phyloP scores from a whole-genome alignment of 2,113 vertebrate genomes.

The Bothrops jararaca region DNA sequence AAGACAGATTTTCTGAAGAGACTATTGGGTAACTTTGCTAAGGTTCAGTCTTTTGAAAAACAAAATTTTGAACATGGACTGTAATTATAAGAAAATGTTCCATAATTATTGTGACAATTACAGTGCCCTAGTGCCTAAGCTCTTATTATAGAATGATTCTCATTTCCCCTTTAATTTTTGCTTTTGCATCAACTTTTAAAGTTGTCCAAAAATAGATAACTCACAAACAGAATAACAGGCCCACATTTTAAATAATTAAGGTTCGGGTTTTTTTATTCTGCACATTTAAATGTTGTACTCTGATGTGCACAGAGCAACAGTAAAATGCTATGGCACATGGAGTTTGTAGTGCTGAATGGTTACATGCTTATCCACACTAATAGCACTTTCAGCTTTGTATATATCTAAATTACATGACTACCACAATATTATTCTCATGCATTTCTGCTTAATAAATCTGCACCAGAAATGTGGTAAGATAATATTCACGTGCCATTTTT shows the following conservation, averaged over 20 bases:
- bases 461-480: background rate
- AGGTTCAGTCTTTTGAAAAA: background rate
- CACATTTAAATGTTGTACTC: background rate
- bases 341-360: background rate
- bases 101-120: rapidly evolving
- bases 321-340: background rate
- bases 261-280: background rate
- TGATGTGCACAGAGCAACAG: background rate
- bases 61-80: background rate
- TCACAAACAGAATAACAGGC: background rate
- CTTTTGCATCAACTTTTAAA: background rate
- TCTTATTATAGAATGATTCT: background rate
- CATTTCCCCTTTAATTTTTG: background rate
- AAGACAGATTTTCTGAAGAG: background rate
- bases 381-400: background rate
- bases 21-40: background rate
- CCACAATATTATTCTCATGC: background rate
- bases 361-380: background rate
- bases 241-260: background rate
- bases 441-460: background rate
- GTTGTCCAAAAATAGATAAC: background rate
- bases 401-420: background rate
- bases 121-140: background rate
- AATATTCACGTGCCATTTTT: background rate
- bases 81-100: background rate